These are phyloP conservation scores for Prionace glauca DNA, from an alignment of 2,797 vertebrate species.

Conservation along the genomic window DNA sequence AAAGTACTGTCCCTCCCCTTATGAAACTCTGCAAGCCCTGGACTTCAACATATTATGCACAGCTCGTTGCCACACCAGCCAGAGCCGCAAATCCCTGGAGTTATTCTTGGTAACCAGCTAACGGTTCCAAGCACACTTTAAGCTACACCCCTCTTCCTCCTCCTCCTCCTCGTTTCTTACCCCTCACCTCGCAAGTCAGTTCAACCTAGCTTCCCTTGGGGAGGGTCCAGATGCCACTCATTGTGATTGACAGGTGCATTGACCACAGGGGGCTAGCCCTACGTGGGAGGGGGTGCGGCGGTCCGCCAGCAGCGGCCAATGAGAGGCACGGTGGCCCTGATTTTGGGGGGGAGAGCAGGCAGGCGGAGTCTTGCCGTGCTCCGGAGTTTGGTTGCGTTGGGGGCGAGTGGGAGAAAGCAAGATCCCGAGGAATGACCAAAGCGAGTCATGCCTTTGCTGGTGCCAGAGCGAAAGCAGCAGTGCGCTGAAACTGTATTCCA, in stretches of 20 bases:
- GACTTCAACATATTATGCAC: neutral
- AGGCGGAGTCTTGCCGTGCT: constrained; percentile 15
- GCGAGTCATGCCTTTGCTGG: constrained; percentile 20
- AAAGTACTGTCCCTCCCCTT: neutral
- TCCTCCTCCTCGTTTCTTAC: neutral
- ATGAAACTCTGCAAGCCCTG: neutral
- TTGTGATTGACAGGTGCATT: neutral
- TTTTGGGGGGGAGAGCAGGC: neutral
- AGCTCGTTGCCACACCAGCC: neutral
- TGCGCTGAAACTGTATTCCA: neutral
- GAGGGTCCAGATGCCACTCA: neutral
- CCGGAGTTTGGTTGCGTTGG: constrained; percentile 27
- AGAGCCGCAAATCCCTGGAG: constrained; percentile 29
- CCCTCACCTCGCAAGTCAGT: constrained; percentile 13
- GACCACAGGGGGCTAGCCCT: neutral
- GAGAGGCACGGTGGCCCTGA: neutral
- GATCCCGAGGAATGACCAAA: constrained; percentile 31
- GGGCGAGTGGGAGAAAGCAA: constrained; percentile 12
- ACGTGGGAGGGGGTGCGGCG: neutral
- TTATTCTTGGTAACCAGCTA: constrained; percentile 27
- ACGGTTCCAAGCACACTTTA: constrained; percentile 22
- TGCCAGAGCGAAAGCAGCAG: constrained; percentile 19
- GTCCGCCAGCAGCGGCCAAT: neutral
- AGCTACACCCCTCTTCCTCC: neutral
- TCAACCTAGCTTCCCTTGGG: neutral